These are phyloP conservation scores for Lycopodina hypogea DNA, from an alignment of 37 sponge, comb jelly and placozoan genomes.

Conservation along the genomic window DNA sequence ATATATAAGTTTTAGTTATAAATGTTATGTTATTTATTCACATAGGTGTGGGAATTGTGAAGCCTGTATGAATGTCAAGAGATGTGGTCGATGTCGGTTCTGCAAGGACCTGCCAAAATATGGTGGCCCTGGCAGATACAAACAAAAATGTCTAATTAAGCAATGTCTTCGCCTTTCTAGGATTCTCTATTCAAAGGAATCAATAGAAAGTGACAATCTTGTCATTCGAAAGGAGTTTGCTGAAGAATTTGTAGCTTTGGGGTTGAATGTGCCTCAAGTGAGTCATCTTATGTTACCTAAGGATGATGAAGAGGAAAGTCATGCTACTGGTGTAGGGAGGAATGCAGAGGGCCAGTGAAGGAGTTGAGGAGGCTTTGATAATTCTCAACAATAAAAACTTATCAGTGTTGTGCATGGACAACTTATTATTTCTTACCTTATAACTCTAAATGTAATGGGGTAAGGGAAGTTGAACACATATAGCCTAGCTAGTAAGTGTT, in stretches of 20 bases:
- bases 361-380: no score
- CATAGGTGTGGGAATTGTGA: conserved; percentile 68
- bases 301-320: background rate
- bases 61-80: conserved; percentile 54
- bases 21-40: background rate
- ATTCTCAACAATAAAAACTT: no score
- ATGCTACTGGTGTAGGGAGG: background rate
- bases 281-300: background rate
- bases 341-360: background rate
- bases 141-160: conserved; percentile 82
- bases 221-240: conserved; percentile 29
- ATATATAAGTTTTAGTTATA: no score
- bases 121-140: conserved; percentile 64
- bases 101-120: conserved; percentile 88
- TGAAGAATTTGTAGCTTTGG: conserved; percentile 25
- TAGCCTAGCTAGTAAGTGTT: no score
- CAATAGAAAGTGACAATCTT: conserved; percentile 10
- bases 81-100: conserved; percentile 76
- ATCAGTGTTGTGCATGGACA: no score
- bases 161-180: conserved; percentile 70
- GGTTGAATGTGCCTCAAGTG: background rate
- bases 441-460: no score
- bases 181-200: conserved; percentile 45
- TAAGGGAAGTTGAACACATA: no score
- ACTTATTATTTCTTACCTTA: no score